These are phyloP conservation scores for Mechanitis mazaeus DNA, from an alignment of 2,888 invertebrate species.

Conservation along the genomic window DNA sequence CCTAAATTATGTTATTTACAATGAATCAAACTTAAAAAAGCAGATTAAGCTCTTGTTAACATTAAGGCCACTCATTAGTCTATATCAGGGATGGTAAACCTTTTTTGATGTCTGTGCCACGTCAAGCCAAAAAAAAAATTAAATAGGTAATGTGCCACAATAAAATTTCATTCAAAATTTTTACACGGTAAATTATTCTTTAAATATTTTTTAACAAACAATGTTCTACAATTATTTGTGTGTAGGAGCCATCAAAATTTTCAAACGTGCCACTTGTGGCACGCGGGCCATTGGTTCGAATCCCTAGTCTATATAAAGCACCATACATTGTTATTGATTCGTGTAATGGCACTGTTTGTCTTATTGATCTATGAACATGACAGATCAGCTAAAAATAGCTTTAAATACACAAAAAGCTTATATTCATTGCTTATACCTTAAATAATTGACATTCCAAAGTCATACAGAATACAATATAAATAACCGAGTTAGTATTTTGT, in stretches of 20 bases:
- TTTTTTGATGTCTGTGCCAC: no score
- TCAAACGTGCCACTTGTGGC: no score
- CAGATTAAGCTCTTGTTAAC: constrained; percentile 35
- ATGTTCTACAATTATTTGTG: no score
- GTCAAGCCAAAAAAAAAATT: no score
- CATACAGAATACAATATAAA: no score
- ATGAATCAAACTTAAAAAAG: constrained; percentile 38
- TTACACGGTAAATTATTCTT: no score
- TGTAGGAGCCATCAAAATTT: no score
- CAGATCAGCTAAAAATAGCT: constrained; percentile 20
- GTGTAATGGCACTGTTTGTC: constrained; percentile 36
- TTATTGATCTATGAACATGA: constrained; percentile 19
- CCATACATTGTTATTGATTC: constrained; percentile 36
- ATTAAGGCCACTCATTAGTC: constrained; percentile 58
- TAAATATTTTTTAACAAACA: no score
- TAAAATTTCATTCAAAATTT: no score
- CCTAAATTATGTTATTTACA: constrained; percentile 62
- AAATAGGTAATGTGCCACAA: no score
- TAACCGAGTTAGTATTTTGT: constrained; percentile 15
- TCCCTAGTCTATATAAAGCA: constrained; percentile 38
- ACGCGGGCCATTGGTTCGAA: no score
- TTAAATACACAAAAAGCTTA: constrained; percentile 29
- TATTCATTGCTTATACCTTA: constrained; percentile 30
- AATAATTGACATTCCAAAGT: constrained; percentile 25
- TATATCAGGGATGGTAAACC: constrained; percentile 19